These are phyloP conservation scores for Leptinotarsa defecta DNA, from an alignment of 1,140 invertebrate genomes.

Conservation along the genomic window DNA sequence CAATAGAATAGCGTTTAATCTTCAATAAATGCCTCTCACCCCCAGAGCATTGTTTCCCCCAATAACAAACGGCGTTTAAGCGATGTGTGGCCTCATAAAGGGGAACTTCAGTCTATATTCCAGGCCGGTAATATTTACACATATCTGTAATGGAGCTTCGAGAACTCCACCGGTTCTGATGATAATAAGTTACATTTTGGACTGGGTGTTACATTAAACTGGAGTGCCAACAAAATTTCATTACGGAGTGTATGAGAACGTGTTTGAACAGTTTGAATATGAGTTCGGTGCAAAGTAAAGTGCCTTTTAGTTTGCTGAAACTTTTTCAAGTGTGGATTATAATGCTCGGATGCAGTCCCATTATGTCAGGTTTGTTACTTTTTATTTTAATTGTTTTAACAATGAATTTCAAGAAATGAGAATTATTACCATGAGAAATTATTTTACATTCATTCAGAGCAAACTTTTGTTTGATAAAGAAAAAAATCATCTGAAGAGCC, in stretches of 20 bases:
- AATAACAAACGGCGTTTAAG: slow-evolving; percentile 15
- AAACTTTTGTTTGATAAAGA: too few species aligned
- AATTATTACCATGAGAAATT: neutral
- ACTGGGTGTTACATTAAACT: slow-evolving; percentile 4
- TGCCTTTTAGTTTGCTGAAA: slow-evolving; percentile 25
- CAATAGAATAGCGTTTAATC: slow-evolving; percentile 22
- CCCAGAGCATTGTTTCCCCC: slow-evolving; percentile 23
- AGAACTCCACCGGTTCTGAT: slow-evolving; percentile 12
- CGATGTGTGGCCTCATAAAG: slow-evolving; percentile 22
- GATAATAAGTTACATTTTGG: slow-evolving; percentile 17
- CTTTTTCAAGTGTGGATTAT: slow-evolving; percentile 27
- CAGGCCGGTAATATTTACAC: slow-evolving; percentile 14
- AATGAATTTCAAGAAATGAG: neutral
- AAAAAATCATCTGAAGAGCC: too few species aligned
- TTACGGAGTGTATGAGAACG: neutral
- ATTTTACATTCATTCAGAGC: too few species aligned
- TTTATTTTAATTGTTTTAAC: slow-evolving; percentile 9
- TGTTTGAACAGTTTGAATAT: slow-evolving; percentile 29
- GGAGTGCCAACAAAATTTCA: slow-evolving; percentile 11
- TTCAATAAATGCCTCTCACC: slow-evolving; percentile 8
- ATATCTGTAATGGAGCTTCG: slow-evolving; percentile 9
- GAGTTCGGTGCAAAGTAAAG: slow-evolving; percentile 13
- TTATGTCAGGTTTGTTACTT: slow-evolving; percentile 23
- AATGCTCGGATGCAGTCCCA: slow-evolving; percentile 11
- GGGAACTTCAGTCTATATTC: slow-evolving; percentile 19